Base-by-base conservation (phyloP, 2,888 invertebrate genomes). In the Zele albiditarsus region DNA sequence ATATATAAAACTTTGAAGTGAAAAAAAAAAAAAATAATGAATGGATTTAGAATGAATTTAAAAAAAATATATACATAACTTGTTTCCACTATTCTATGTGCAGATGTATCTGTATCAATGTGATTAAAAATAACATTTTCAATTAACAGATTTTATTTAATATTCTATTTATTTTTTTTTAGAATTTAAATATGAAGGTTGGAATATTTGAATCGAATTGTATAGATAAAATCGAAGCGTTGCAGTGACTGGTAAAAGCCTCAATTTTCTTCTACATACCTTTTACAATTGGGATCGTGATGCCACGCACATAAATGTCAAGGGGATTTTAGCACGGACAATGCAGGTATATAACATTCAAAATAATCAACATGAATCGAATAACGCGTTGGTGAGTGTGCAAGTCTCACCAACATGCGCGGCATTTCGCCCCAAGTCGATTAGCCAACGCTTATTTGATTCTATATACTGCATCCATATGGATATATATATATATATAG, bases 341-440 rank as follows among this genome's bases (percentile, higher is more conserved):
- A 38, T 16, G 25, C n/a, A 62, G 60, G 33, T 71, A 42, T 71
- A 60, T 38, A 70, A 71, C 67, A 71, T 71, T 25, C 65, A 67
- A 49, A 53, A 53, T 53, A n/a, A 53, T 53, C 53, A 53, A 23
- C 53, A 53, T 67, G 46, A 75, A 71, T 75, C 46, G 71, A 71
- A 70, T 58, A 75, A 66, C 65, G 62, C 16, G 28, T 46, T 63
- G 33, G 12, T 4, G 60, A 31, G n/a, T 20, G 25, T 27, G 23
- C 23, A 27, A 62, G n/a, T 62, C 27, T 62, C 42, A 46, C 14
- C 16, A 53, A 53, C 20, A 20, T 8, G 53, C 53, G n/a, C 20
- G n/a, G 71, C n/a, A 71, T 71, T 69, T 38, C 58, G 25, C 28
- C 28, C 27, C 53, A 42, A 71, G 71, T 71, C 46, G 71, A 71